These are phyloP conservation scores for Scomber japonicus DNA, from an alignment of 2,113 vertebrate species.

Conservation along the genomic window DNA sequence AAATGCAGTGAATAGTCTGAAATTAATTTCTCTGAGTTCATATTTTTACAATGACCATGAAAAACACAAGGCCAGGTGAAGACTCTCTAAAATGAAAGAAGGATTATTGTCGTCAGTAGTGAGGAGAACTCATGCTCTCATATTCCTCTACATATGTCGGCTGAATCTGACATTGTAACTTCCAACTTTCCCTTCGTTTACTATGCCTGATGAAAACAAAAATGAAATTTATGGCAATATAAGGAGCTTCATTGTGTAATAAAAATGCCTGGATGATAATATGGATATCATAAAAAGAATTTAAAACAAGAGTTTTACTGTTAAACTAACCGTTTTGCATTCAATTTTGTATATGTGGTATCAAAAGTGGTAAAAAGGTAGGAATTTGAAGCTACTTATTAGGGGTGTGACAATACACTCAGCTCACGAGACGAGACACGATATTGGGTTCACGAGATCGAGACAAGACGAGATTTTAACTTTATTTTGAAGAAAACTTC, in stretches of 20 bases:
- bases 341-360: not conserved
- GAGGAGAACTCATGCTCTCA: not conserved
- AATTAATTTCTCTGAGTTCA: constrained; percentile 5
- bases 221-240: constrained; percentile 17
- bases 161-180: not conserved
- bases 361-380: not conserved
- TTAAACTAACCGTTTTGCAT: not conserved
- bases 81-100: constrained; percentile 1
- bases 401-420: no score
- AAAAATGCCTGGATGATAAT: not conserved
- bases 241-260: not conserved
- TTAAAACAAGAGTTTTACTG: not conserved
- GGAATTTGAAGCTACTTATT: not conserved
- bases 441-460: no score
- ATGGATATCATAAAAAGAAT: not conserved
- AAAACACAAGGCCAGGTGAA: constrained; percentile 27
- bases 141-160: not conserved
- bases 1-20: constrained; percentile 13
- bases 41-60: constrained; percentile 23
- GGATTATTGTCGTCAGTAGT: not conserved
- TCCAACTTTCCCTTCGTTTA: constrained; percentile 7
- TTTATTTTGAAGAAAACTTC: no score
- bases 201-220: constrained; percentile 7
- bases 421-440: no score
- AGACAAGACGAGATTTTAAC: no score